Evolutionary conservation across 1,140 invertebrate species (phyloP), one percentile per base, ranked within the genome.

Genomic region (Hydropsyche tenuis): DNA sequence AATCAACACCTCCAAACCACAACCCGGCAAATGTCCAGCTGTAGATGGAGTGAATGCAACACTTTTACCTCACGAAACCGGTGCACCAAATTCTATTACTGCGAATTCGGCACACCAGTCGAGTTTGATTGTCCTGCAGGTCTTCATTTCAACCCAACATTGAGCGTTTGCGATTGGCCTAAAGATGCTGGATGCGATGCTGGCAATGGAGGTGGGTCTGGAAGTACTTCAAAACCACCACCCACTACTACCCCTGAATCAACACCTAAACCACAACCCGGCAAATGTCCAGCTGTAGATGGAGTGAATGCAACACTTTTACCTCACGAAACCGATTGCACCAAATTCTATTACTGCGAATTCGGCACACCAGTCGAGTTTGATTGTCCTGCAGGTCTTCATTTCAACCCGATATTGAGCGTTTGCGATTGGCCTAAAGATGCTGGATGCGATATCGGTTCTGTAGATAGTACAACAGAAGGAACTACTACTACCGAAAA

Each of bases 41-140:
- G 22, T 25, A 7, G 56, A 60, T 60, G 56, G 22, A 3, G 22
- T 12, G 25, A 7, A 12, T 25, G 56, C 23, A 60, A 60, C 56
- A 2, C n/a, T 84, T 0, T 25, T 60, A 14, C 79, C 83, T 0
- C 81, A 87, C 65, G 81, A 85, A 22, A 79, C 68, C 3, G 78
- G 83, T 87, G 85, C 53, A 76, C 76, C 0, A 73, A 81, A 6
- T 89, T 85, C 75, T 88, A 86, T 76, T 79, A 81, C 48, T 87
- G 87, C 64, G 70, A 75, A 45, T 60, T 82, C 37, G 84, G 84
- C 4, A 23, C 77, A 7, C 79, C 82, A 25, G 68, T 81, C 22
- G 64, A 79, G 16, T 78, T 81, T 30, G 56, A 79, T 16, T 89
- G 88, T 75, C 80, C 84, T 0, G 51, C 73, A 1, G 80, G 79